Conservation (phyloP, 2,888 invertebrate genomes). For the Barypeithes pellucidus region DNA sequence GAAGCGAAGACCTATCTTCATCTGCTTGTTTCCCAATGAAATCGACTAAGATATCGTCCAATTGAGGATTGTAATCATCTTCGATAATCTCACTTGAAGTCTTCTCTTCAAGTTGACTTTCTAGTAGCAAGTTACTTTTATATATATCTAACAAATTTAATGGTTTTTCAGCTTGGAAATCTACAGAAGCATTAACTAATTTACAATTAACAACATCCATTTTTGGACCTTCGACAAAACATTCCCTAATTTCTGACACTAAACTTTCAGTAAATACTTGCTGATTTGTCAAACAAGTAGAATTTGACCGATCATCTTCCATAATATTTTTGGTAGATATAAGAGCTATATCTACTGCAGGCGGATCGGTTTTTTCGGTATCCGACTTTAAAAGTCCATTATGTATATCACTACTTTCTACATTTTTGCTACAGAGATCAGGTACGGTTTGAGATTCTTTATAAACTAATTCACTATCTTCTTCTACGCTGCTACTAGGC, state of each 20-base stretch:
- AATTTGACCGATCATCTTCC: not conserved
- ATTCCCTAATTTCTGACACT: constrained; percentile 40
- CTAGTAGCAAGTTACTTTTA: constrained; percentile 3
- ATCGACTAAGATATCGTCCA: not conserved
- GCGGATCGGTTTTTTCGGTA: not conserved
- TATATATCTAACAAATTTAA: not conserved
- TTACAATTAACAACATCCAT: constrained; percentile 16
- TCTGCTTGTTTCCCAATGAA: constrained; percentile 5
- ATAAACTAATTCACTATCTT: constrained; percentile 25
- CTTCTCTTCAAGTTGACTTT: constrained; percentile 7
- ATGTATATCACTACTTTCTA: constrained; percentile 48
- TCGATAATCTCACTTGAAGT: not conserved
- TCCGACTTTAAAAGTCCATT: constrained; percentile 19
- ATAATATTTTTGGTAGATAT: not conserved
- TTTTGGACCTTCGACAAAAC: constrained; percentile 41
- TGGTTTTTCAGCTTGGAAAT: not conserved
- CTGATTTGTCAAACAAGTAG: not conserved
- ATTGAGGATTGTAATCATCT: constrained; percentile 15
- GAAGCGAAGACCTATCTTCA: not conserved
- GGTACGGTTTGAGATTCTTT: constrained; percentile 54
- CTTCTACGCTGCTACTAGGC: constrained; percentile 13
- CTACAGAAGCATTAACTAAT: not conserved
- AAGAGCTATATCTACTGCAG: not conserved
- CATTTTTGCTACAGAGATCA: constrained; percentile 50
- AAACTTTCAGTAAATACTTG: constrained; percentile 37